Conservation (phyloP, 2,113 vertebrate genomes). For the Crotophaga sulcirostris region DNA sequence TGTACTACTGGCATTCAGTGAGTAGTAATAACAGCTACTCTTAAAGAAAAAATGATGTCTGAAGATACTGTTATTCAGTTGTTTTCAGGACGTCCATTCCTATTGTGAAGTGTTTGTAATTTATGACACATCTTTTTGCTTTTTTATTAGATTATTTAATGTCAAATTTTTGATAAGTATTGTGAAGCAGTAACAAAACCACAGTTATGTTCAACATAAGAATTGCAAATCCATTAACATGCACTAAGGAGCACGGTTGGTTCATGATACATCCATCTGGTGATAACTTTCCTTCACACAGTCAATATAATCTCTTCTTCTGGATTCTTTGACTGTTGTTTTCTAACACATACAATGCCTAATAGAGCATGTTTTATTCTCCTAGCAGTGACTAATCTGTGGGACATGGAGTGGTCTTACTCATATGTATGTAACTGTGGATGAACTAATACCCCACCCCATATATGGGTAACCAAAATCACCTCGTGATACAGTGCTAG, state of each 20-base stretch:
- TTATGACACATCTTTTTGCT: background rate
- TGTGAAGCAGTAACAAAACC: background rate
- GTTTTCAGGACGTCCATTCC: background rate
- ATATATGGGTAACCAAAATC: background rate
- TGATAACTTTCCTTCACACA: background rate
- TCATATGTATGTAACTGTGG: rapidly evolving
- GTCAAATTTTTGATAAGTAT: background rate
- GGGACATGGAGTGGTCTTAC: background rate
- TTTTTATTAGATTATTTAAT: background rate
- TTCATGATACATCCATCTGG: background rate
- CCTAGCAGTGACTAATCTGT: background rate
- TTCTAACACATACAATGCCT: background rate
- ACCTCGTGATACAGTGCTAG: background rate
- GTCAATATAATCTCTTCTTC: background rate
- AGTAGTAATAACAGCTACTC: background rate
- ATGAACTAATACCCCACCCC: background rate
- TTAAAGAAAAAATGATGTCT: background rate
- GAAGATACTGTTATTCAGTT: background rate
- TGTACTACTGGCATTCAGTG: background rate
- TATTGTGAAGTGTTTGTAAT: background rate
- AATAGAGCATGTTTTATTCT: background rate
- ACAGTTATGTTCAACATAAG: background rate
- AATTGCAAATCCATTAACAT: background rate
- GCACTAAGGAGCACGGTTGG: rapidly evolving
- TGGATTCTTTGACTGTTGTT: background rate